Evolutionary conservation across 1,140 invertebrate species (phyloP).

Genomic region (Heliconius hewitsoni): DNA sequence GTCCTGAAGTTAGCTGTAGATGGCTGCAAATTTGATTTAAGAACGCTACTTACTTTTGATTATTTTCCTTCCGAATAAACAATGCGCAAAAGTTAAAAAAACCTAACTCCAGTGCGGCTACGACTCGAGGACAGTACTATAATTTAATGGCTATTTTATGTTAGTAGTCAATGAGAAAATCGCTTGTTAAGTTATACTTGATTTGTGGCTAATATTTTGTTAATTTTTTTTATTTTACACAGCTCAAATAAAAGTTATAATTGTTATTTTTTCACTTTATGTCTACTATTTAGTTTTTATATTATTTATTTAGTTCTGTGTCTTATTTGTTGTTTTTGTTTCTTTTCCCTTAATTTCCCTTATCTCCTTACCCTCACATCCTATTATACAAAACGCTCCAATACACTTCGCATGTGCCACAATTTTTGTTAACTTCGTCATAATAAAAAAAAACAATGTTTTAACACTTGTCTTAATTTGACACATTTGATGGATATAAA

Average conservation of each 20-base stretch:
- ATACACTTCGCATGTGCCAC: slow-evolving; percentile 16
- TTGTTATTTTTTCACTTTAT: slow-evolving; percentile 14
- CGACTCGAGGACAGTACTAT: too few relatives aligned
- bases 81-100: too few relatives aligned
- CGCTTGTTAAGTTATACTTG: neutral
- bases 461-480: neutral
- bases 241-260: slow-evolving; percentile 13
- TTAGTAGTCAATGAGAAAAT: too few relatives aligned
- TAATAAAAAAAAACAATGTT: neutral
- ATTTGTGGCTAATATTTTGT: neutral
- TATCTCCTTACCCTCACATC: slow-evolving; percentile 17
- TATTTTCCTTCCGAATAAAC: neutral
- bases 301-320: slow-evolving; percentile 31
- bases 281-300: slow-evolving; percentile 20
- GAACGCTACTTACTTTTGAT: neutral
- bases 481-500: slow-evolving; percentile 28
- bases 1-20: too few relatives aligned
- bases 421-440: neutral
- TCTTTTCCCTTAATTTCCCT: slow-evolving; percentile 31
- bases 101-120: too few relatives aligned
- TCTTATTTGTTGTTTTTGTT: slow-evolving; percentile 36
- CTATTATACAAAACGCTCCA: slow-evolving; percentile 23
- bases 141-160: too few relatives aligned
- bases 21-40: too few relatives aligned
- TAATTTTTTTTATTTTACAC: slow-evolving; percentile 11